Base-by-base conservation (phyloP, 2,113 vertebrate species). In the Corythaixoides concolor region DNA sequence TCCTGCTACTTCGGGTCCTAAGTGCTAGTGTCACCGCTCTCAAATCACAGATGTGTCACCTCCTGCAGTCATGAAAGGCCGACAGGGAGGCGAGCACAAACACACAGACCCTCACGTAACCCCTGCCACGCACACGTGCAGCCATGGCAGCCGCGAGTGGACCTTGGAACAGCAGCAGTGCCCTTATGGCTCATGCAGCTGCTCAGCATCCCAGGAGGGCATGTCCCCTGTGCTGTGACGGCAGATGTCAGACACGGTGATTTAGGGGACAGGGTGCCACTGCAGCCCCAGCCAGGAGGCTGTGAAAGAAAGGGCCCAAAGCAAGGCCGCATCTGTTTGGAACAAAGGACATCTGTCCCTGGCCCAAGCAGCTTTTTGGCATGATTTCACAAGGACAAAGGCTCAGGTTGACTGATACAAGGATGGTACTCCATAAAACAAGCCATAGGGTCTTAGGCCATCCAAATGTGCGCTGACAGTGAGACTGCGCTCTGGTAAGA, bases 261-360 rank as follows among this genome's bases (percentile, higher is more conserved):
- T 41, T 90, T 87, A 70, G 33, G 86, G 86, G 74, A 80, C 73
- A 73, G 85, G 86, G 80, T 96, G 39, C 90, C 82, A 92, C 53
- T 3, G 3, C 89, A 89, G 89, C 72, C 64, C 72, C 94, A 62
- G 60, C 77, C 82, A 56, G 64, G 35, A 73, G 93, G 69, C 75
- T 12, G 0, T 39, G 72, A 96, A 94, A 94, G 84, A 85, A 95
- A 89, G 69, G 26, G 12, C 84, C 88, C 94, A 91, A 93, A 97
- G 88, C 89, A 93, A 89, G 75, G 58, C 63, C 5, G 13, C 85
- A 94, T 98, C 93, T 92, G 88, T 53, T 93, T 49, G 52, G 28
- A 78, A 97, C 94, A 90, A 96, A 97, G 68, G 97, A 97, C 96
- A 94, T 95, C 93, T 96, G 96, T 97, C 95, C 94, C 92, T 73